phyloP scores from a whole-genome alignment of 2,888 invertebrate genomes.

The Eilema griseolum region DNA sequence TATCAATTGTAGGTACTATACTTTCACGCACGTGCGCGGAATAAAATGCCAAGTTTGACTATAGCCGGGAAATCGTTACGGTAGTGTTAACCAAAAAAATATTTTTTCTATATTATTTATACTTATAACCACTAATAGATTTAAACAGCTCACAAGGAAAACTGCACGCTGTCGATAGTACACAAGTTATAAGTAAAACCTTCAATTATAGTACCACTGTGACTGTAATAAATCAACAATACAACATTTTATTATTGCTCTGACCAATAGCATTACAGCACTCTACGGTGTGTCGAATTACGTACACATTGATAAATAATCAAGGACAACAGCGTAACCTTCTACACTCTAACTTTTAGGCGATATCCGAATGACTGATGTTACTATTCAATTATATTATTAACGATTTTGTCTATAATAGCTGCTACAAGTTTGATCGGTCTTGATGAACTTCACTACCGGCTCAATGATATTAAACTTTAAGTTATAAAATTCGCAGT shows the following conservation, averaged over 20 bases:
- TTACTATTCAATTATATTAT: slow-evolving; percentile 46
- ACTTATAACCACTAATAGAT: not conserved
- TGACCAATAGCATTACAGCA: slow-evolving; percentile 63
- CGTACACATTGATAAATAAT: slow-evolving; percentile 49
- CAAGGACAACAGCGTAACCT: slow-evolving; percentile 46
- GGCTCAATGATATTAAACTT: slow-evolving; percentile 38
- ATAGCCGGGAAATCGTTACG: too few relatives aligned
- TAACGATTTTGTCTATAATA: slow-evolving; percentile 18
- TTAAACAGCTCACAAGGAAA: not conserved
- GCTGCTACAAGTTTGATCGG: slow-evolving; percentile 27
- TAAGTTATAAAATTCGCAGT: slow-evolving; percentile 22
- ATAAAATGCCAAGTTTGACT: not conserved
- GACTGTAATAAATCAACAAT: slow-evolving; percentile 65
- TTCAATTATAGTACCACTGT: slow-evolving; percentile 61
- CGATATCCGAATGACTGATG: slow-evolving; percentile 44
- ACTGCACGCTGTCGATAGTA: slow-evolving; percentile 25
- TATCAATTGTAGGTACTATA: too few relatives aligned
- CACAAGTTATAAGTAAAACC: slow-evolving; percentile 50
- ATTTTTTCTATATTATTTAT: not conserved
- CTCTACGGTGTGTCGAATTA: slow-evolving; percentile 57
- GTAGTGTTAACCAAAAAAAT: too few relatives aligned
- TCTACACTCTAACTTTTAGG: slow-evolving; percentile 40
- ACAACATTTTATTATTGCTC: slow-evolving; percentile 59
- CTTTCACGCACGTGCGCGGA: too few relatives aligned
- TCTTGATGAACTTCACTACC: not conserved